Evolutionary conservation across 2,888 invertebrate species (phyloP).

Genomic region (Troides aeacus): DNA sequence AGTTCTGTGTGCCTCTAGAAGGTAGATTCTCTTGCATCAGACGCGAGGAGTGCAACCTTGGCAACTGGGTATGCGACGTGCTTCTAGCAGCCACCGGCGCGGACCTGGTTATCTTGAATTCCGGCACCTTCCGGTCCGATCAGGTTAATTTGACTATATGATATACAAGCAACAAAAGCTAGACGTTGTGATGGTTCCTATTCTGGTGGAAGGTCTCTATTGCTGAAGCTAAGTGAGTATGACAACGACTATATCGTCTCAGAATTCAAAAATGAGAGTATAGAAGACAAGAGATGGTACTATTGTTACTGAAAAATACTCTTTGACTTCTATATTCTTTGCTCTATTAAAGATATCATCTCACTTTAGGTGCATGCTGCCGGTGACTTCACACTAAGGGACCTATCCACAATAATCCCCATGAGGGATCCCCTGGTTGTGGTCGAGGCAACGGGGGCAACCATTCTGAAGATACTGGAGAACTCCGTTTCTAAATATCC

Average conservation of each 20-base stretch:
- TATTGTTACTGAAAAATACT: no score
- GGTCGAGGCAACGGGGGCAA: conserved; percentile 85
- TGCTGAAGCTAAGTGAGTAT: no score
- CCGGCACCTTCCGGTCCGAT: conserved; percentile 91
- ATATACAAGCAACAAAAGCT: no score
- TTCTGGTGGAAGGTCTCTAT: no score
- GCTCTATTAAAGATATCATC: neutral
- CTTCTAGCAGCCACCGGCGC: conserved; percentile 91
- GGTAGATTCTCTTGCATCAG: conserved; percentile 90
- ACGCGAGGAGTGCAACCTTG: conserved; percentile 92
- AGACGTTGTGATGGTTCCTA: no score
- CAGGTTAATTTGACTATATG: conserved; percentile 58
- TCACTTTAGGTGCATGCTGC: conserved; percentile 83
- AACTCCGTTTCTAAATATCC: conserved; percentile 93
- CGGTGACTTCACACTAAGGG: conserved; percentile 91
- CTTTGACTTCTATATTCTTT: no score
- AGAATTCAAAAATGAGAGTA: no score
- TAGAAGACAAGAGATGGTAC: no score
- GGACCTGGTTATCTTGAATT: conserved; percentile 91
- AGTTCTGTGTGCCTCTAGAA: conserved; percentile 92
- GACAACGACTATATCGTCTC: no score
- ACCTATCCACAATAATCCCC: conserved; percentile 90
- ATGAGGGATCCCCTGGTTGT: conserved; percentile 92
- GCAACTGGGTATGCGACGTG: conserved; percentile 91
- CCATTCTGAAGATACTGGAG: conserved; percentile 86